Evolutionary conservation across 1,140 invertebrate genomes (phyloP), one percentile per base, ranked within the genome.

Genomic region (Bombus waltoni): DNA sequence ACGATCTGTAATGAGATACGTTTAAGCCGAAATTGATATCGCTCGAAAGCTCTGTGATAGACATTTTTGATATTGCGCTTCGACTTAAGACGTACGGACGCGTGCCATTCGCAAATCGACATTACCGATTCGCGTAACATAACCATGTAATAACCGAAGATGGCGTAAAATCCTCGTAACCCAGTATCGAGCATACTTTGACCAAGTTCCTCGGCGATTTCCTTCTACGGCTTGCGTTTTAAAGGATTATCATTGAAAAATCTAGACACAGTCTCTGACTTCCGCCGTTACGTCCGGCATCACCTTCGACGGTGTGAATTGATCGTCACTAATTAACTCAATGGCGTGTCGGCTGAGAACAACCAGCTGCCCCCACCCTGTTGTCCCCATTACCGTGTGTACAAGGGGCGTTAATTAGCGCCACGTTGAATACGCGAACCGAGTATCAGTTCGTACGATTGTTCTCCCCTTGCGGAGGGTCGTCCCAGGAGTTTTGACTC

Each of bases 281-380:
- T 32, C 11, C 35, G 28, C 28, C 74, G n/a, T 57, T 40, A 42
- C 53, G 38, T 40, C 57, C 57, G 38, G 57, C 38, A 77, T 47
- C 42, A 44, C 40, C 65, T 68, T 79, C 40, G 25, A 53, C 44
- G 66, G 66, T 18, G 42, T 35, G 65, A 38, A 38, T 71, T n/a
- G 78, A 81, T 71, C 25, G 44, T 6, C 10, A 28, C 32, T 70
- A 70, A 70, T 80, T 57, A 53, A 71, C 62, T 28, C 11, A 81
- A 32, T n/a, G 59, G 47, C 42, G 73, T 53, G 11, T 28, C 8
- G n/a, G 75, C 47, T 15, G 15, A 73, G 71, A 28, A 44, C 25
- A 9, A 44, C n/a, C 32, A 35, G n/a, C 73, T 44, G n/a, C 44
- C 42, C n/a, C 28, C 70, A 15, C 28, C 13, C 40, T 9, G 4